Evolutionary conservation across 2,888 invertebrate species (phyloP).

Genomic region (Megalurothrips usitatus): DNA sequence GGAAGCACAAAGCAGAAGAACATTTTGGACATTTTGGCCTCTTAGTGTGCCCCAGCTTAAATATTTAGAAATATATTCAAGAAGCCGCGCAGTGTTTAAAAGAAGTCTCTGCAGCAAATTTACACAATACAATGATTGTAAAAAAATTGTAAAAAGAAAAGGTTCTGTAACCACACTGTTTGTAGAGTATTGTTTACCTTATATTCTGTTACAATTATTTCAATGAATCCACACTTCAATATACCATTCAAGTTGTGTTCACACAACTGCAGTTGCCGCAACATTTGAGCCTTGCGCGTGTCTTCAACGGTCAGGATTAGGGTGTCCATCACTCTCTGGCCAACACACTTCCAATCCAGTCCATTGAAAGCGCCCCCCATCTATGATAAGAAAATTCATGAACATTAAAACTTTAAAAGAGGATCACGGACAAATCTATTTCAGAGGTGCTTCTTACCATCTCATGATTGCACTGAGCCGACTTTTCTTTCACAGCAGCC

Average conservation of each 20-base stretch:
- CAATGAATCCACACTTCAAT: not conserved
- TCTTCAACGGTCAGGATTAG: not conserved
- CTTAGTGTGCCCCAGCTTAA: not conserved
- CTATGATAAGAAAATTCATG: not conserved
- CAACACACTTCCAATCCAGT: not conserved
- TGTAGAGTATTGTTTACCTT: not conserved
- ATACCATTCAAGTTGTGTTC: not conserved
- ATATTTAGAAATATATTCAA: slow-evolving; percentile 7
- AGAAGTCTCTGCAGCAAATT: not conserved
- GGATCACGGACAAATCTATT: not conserved
- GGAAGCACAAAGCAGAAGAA: not conserved
- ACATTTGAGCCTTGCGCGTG: not conserved
- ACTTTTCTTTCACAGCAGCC: not conserved
- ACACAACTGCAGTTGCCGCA: not conserved
- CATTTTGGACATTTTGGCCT: not conserved
- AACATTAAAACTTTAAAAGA: not conserved
- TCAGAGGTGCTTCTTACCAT: not conserved
- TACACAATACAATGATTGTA: not conserved
- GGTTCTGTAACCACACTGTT: too few species aligned
- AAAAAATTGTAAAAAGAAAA: too few species aligned
- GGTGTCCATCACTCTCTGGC: not conserved
- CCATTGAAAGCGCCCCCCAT: not conserved
- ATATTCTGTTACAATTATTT: not conserved
- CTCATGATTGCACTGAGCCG: not conserved
- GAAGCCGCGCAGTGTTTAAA: not conserved